These are phyloP conservation scores for Charina bottae DNA, from an alignment of 2,113 vertebrate species.

Conservation along the genomic window DNA sequence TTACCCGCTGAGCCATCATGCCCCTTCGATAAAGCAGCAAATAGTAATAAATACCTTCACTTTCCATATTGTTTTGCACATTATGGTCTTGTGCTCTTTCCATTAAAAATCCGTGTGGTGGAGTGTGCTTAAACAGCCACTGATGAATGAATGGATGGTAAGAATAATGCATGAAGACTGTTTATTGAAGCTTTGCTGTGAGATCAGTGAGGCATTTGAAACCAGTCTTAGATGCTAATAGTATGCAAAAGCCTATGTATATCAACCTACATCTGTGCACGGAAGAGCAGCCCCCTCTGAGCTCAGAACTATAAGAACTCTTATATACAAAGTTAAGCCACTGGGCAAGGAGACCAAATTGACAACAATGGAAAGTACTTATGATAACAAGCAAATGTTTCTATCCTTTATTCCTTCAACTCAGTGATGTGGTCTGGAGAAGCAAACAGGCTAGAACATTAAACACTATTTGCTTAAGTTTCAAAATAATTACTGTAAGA, in stretches of 20 bases:
- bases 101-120: background rate
- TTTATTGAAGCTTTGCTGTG: background rate
- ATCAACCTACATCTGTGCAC: background rate
- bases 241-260: background rate
- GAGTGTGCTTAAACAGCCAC: background rate
- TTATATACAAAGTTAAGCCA: slow-evolving; percentile 9
- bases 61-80: background rate
- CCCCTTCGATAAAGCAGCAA: background rate
- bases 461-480: slow-evolving; percentile 10
- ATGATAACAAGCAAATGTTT: background rate
- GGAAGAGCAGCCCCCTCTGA: background rate
- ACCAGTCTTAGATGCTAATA: background rate
- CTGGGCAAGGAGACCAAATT: background rate
- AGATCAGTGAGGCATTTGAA: background rate
- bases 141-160: slow-evolving; percentile 12
- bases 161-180: background rate
- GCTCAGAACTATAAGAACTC: slow-evolving; percentile 20
- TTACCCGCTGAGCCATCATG: too few species aligned
- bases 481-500: slow-evolving; percentile 27
- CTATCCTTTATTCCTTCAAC: background rate
- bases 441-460: background rate
- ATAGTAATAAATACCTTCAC: background rate
- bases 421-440: background rate
- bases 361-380: slow-evolving; percentile 19
- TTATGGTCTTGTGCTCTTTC: background rate